These are phyloP conservation scores for Gallinago nigripennis DNA, from an alignment of 2,797 vertebrate species.

Conservation along the genomic window DNA sequence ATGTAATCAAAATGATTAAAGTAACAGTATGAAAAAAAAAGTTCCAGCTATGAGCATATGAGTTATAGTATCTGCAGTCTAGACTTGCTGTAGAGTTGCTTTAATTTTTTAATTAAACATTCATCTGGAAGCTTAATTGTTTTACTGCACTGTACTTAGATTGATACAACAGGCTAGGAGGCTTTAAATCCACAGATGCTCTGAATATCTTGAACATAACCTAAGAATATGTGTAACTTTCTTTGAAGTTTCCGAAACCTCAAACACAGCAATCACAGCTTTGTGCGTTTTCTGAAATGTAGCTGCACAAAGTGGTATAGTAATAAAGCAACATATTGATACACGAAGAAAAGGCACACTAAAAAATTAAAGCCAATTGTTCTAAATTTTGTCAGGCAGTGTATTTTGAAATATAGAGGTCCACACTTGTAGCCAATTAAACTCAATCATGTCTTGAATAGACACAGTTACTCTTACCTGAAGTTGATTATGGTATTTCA, in stretches of 20 bases:
- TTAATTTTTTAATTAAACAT: slow-evolving; percentile 20
- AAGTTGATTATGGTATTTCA: neutral
- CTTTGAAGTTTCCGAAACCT: neutral
- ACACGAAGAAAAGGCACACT: neutral
- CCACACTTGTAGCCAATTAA: neutral
- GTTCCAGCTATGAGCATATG: neutral
- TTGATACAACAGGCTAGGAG: neutral
- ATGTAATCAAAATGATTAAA: neutral
- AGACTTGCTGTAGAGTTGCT: neutral
- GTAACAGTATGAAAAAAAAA: neutral
- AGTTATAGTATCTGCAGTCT: neutral
- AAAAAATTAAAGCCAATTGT: neutral
- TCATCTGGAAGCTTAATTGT: neutral
- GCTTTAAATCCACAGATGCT: neutral
- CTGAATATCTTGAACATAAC: neutral
- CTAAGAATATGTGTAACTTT: neutral
- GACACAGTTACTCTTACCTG: neutral
- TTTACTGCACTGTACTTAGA: neutral
- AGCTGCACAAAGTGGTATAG: neutral
- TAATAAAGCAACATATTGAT: neutral
- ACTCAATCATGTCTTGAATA: neutral
- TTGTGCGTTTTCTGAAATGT: neutral
- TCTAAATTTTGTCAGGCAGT: neutral
- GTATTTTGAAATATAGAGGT: neutral
- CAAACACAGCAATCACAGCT: neutral